These are phyloP conservation scores for Plotosus lineatus DNA, from an alignment of 2,113 vertebrate species.

Conservation along the genomic window DNA sequence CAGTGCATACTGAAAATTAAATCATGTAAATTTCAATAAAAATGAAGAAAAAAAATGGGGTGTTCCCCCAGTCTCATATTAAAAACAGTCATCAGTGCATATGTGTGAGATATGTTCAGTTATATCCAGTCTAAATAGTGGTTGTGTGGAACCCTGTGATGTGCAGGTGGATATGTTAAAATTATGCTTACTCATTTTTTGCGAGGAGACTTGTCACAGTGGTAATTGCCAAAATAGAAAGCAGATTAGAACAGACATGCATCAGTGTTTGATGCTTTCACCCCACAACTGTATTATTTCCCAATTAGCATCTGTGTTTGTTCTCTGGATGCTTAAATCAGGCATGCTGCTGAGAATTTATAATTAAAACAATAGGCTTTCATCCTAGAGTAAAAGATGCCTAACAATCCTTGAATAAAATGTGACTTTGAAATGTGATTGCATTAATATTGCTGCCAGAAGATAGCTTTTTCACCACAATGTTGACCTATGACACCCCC, in stretches of 20 bases:
- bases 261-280: neutral
- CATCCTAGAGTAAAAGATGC: neutral
- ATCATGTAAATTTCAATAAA: too few relatives aligned
- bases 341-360: neutral
- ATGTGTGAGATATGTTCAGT: neutral
- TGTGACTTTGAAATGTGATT: slow-evolving; percentile 8
- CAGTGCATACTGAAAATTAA: too few relatives aligned
- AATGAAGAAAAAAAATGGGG: too few relatives aligned
- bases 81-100: neutral
- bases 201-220: neutral
- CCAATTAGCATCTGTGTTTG: slow-evolving; percentile 27
- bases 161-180: neutral
- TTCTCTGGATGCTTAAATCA: slow-evolving; percentile 1
- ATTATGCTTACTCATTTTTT: neutral
- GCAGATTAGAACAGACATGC: neutral
- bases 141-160: neutral
- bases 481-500: neutral
- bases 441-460: slow-evolving; percentile 1
- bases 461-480: neutral
- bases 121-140: neutral
- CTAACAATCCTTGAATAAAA: slow-evolving; percentile 4
- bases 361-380: slow-evolving; percentile 11
- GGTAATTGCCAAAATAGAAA: neutral
- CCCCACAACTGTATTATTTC: slow-evolving; percentile 8
- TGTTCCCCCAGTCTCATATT: neutral